phyloP scores from a whole-genome alignment of 1,140 invertebrate species.

The Drosophila biarmipes region DNA sequence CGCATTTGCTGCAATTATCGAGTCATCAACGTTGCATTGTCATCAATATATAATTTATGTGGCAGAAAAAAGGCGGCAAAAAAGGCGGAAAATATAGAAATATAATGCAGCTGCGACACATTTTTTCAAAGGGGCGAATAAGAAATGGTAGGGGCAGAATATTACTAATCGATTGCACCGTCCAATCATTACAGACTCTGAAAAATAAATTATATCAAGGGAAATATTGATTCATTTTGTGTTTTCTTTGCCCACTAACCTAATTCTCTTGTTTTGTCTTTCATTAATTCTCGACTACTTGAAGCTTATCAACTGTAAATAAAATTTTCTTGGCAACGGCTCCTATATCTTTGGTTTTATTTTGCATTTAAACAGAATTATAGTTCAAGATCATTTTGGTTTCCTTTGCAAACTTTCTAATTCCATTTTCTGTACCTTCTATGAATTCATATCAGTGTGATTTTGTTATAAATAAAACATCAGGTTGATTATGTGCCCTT shows the following conservation, averaged over 20 bases:
- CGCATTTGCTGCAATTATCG: conserved; percentile 82
- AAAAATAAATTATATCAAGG: no score
- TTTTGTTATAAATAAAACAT: background rate
- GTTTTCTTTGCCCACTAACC: background rate
- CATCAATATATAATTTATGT: conserved; percentile 77
- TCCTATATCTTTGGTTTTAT: background rate
- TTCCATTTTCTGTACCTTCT: background rate
- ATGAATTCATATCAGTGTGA: background rate
- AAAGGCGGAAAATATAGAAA: conserved; percentile 34
- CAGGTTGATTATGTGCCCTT: background rate
- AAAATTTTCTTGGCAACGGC: background rate
- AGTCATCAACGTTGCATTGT: conserved; percentile 81
- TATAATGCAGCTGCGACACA: conserved; percentile 52
- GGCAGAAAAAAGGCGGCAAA: conserved; percentile 28
- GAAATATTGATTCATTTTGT: background rate
- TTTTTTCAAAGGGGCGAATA: conserved; percentile 12
- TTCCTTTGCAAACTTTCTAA: background rate
- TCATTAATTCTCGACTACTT: background rate
- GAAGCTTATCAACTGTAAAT: background rate
- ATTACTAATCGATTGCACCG: conserved; percentile 24
- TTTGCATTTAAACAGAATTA: background rate
- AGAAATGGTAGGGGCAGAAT: background rate
- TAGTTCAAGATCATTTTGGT: background rate
- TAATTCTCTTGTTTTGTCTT: background rate
- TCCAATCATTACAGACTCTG: background rate